A percentile compares a stretch with the other conserved stretches of the same genome.
Evolutionary conservation across 2,888 invertebrate species (phyloP).

Genomic region (Nemurella pictetii): DNA sequence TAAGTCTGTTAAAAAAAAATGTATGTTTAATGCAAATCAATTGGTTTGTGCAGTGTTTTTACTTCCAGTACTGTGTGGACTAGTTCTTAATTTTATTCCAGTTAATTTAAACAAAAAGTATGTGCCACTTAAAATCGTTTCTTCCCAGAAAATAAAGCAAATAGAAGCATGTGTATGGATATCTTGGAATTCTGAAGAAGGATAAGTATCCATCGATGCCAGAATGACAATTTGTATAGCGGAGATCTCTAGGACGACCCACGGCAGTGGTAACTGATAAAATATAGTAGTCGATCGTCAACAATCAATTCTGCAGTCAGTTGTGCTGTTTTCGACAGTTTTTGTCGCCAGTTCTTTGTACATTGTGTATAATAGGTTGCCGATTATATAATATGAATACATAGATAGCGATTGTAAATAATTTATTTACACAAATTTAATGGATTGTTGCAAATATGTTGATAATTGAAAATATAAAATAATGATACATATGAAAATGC

Average conservation of each 20-base stretch:
- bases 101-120: neutral
- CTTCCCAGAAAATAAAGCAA: neutral
- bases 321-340: neutral
- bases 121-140: neutral
- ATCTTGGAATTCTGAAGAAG: neutral
- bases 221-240: neutral
- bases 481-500: neutral
- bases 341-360: neutral
- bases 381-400: neutral
- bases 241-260: neutral
- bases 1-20: neutral
- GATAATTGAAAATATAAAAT: neutral
- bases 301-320: neutral
- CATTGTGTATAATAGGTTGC: neutral
- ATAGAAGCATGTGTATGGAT: neutral
- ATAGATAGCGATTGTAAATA: neutral
- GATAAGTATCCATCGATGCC: neutral
- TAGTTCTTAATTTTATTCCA: neutral
- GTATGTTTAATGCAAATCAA: neutral
- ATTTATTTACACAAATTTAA: neutral
- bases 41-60: neutral
- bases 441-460: neutral
- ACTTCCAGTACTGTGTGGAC: neutral
- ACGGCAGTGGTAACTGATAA: neutral
- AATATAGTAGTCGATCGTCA: neutral